phyloP scores from a whole-genome alignment of 2,113 vertebrate species.

The Motacilla alba region DNA sequence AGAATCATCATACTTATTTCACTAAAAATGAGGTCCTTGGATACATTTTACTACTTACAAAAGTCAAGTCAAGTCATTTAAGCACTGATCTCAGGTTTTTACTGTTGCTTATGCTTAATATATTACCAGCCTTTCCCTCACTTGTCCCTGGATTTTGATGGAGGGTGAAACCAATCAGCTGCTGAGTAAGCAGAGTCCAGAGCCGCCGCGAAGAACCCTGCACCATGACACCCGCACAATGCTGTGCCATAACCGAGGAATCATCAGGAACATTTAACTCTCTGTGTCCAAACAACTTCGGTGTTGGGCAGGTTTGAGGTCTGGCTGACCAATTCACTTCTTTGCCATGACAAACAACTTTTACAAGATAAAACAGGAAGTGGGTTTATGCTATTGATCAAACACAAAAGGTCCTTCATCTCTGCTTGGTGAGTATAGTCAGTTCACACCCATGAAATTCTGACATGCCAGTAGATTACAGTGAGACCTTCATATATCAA shows the following conservation, averaged over 20 bases:
- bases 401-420: not conserved
- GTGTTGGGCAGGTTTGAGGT: not conserved
- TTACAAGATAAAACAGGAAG: not conserved
- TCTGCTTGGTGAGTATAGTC: not conserved
- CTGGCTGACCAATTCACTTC: not conserved
- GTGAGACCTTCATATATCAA: not conserved
- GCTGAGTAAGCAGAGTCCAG: not conserved
- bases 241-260: not conserved
- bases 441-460: not conserved
- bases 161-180: not conserved
- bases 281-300: not conserved
- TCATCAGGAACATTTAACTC: not conserved
- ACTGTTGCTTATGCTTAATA: not conserved
- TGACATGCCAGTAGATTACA: not conserved
- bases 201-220: not conserved
- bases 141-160: not conserved
- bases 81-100: not conserved
- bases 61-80: not conserved
- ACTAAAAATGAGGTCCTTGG: not conserved
- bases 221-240: accelerated
- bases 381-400: not conserved
- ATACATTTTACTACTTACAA: not conserved
- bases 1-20: not conserved
- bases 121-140: not conserved
- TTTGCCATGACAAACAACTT: not conserved